These are phyloP conservation scores for Notolepis coatsorum DNA, from an alignment of 2,797 vertebrate species.

Conservation along the genomic window DNA sequence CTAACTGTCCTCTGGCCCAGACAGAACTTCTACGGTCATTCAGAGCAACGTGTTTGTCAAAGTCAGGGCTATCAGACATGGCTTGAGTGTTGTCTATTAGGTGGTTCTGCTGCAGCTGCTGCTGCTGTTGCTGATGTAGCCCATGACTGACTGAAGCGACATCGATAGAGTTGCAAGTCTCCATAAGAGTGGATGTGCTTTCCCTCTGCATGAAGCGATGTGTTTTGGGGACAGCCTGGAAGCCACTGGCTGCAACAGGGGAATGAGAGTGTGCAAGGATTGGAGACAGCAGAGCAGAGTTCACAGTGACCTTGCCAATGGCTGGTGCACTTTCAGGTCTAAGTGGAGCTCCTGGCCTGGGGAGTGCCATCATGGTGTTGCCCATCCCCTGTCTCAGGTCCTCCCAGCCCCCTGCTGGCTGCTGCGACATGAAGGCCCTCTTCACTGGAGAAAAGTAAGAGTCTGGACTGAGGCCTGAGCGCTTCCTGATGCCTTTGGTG, in stretches of 20 bases:
- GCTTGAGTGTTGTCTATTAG: conserved; percentile 79
- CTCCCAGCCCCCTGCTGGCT: conserved; percentile 70
- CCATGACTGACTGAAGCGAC: conserved; percentile 73
- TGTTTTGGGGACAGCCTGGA: conserved; percentile 81
- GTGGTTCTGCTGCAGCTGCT: conserved; percentile 79
- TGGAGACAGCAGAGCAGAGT: conserved; percentile 62
- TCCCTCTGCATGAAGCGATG: conserved; percentile 60
- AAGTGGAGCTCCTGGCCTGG: conserved; percentile 71
- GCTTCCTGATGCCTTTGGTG: conserved; percentile 90
- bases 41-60: conserved; percentile 72
- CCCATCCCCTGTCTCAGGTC: conserved; percentile 66
- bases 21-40: conserved; percentile 80
- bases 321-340: conserved; percentile 83
- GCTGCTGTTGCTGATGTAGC: conserved; percentile 64
- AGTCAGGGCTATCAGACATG: conserved; percentile 67
- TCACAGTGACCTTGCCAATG: conserved; percentile 78
- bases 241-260: conserved; percentile 72
- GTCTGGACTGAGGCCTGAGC: conserved; percentile 86
- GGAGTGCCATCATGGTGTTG: conserved; percentile 67
- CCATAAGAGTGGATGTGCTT: conserved; percentile 81
- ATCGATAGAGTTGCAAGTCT: conserved; percentile 78
- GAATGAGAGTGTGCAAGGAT: conserved; percentile 75
- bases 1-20: conserved; percentile 78
- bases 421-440: conserved; percentile 87
- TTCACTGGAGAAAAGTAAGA: conserved; percentile 88